A percentile compares a stretch with the other conserved stretches of the same genome.
These are phyloP conservation scores for Paradoxurus hermaphroditus DNA, from an alignment of 2,113 vertebrate species.

Conservation along the genomic window DNA sequence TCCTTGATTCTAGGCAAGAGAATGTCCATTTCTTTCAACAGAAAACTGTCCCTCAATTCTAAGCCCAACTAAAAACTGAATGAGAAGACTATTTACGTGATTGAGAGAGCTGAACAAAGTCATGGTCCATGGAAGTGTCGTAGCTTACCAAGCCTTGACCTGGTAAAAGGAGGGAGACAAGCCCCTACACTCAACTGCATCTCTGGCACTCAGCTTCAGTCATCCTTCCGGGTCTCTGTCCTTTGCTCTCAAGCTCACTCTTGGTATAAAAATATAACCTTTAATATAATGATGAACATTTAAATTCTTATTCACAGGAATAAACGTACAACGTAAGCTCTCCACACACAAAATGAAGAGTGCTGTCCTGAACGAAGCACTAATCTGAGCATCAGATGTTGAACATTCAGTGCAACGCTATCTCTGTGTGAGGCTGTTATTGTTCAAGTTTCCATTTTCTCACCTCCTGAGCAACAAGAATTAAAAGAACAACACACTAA, in stretches of 20 bases:
- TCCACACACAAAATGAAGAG: neutral
- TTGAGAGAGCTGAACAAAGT: neutral
- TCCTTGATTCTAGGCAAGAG: neutral
- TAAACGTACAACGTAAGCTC: neutral
- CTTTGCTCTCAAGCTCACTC: neutral
- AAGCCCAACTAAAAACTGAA: neutral
- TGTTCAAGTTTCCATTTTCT: constrained; percentile 1
- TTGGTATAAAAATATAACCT: neutral
- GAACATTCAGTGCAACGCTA: neutral
- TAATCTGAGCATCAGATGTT: neutral
- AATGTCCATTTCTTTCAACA: neutral
- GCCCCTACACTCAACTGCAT: neutral
- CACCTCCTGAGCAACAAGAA: neutral
- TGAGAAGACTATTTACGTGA: neutral
- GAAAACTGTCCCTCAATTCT: neutral
- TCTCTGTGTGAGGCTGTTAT: neutral
- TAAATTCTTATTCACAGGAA: neutral
- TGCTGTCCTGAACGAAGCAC: neutral
- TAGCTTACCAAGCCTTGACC: neutral
- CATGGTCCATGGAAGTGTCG: neutral
- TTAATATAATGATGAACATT: constrained; percentile 6
- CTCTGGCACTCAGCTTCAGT: neutral
- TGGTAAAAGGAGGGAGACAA: neutral
- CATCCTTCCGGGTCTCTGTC: neutral
- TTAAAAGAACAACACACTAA: neutral